Conservation (phyloP, 2,113 vertebrate genomes). For the Choloepus hoffmanni region DNA sequence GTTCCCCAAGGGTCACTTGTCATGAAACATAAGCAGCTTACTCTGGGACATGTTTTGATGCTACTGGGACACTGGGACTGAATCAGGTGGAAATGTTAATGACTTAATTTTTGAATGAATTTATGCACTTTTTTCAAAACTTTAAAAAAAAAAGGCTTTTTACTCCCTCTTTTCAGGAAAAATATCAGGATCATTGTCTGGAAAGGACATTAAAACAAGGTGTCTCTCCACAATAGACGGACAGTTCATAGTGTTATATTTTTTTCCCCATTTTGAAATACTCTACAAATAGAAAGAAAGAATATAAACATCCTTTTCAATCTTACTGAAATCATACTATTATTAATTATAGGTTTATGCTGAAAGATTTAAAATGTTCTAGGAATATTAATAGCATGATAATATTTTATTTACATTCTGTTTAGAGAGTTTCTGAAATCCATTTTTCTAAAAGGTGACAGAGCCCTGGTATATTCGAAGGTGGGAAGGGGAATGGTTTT, state of each 20-base stretch:
- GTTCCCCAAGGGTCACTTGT: background rate
- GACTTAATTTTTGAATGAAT: background rate
- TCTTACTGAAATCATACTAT: background rate
- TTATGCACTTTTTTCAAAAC: background rate
- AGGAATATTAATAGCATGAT: background rate
- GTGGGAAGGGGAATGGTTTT: background rate
- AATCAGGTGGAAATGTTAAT: background rate
- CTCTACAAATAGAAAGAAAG: slow-evolving; percentile 3
- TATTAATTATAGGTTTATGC: background rate
- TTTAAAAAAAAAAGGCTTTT: background rate
- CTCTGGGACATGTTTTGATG: background rate
- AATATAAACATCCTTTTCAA: background rate
- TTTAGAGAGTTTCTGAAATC: background rate
- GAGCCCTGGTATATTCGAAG: background rate
- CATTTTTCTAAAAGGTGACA: background rate
- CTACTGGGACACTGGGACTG: background rate
- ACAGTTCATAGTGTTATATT: background rate
- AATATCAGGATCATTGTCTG: background rate
- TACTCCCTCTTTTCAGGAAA: background rate
- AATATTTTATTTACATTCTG: background rate
- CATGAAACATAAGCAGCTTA: background rate
- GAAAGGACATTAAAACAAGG: background rate
- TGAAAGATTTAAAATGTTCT: slow-evolving; percentile 26
- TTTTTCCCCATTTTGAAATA: slow-evolving; percentile 9
- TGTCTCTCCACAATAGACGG: background rate